Conservation (phyloP, 2,888 invertebrate genomes). For the Platycheirus albimanus region DNA sequence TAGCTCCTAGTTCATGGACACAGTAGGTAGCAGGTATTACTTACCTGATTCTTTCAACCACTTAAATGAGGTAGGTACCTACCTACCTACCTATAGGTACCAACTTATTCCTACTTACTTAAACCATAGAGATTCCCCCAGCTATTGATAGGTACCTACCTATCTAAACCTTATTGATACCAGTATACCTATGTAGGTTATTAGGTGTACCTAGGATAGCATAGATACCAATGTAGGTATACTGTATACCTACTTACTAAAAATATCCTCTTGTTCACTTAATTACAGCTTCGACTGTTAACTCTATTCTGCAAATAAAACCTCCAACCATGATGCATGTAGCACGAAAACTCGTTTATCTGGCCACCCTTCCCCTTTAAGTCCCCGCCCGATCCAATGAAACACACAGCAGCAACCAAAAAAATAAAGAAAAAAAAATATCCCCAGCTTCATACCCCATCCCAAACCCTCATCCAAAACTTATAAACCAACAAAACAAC, state of each 20-base stretch:
- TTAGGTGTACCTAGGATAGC: too few relatives aligned
- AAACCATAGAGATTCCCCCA: too few relatives aligned
- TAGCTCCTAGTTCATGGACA: too few relatives aligned
- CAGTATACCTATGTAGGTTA: too few relatives aligned
- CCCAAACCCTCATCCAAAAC: conserved; percentile 39
- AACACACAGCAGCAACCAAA: conserved; percentile 37
- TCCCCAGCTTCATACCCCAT: background rate
- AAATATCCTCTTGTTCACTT: conserved; percentile 41
- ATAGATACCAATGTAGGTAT: too few relatives aligned
- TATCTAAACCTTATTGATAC: too few relatives aligned
- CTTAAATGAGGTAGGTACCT: too few relatives aligned
- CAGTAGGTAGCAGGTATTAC: too few relatives aligned
- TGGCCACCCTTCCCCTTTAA: conserved; percentile 57
- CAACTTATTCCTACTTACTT: too few relatives aligned
- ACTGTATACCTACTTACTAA: background rate
- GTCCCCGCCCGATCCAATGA: conserved; percentile 16
- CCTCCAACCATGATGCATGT: conserved; percentile 70
- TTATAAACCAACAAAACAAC: conserved; percentile 36
- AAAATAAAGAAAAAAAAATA: background rate
- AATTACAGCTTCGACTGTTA: conserved; percentile 63
- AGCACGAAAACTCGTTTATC: conserved; percentile 73
- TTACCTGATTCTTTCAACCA: too few relatives aligned
- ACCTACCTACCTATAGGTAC: too few relatives aligned
- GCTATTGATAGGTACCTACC: too few relatives aligned
- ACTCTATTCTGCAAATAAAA: conserved; percentile 71